Conservation (phyloP, 2,888 invertebrate genomes). For the Acronicta aceris region DNA sequence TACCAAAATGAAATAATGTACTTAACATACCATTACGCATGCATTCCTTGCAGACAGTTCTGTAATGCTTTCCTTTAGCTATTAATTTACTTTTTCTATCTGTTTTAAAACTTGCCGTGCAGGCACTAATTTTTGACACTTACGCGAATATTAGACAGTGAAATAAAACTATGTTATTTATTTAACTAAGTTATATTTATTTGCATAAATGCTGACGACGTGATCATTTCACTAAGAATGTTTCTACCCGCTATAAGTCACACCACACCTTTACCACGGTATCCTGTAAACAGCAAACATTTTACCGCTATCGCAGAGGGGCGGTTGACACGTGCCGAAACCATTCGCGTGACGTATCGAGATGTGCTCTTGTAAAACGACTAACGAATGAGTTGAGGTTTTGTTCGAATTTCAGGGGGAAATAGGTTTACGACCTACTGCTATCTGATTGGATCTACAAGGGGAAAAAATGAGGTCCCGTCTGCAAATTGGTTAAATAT, state of each 20-base stretch:
- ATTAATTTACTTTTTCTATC: too few relatives aligned
- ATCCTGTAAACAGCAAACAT: slow-evolving; percentile 77
- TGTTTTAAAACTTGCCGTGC: too few relatives aligned
- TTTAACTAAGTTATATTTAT: too few relatives aligned
- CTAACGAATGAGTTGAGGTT: slow-evolving; percentile 75
- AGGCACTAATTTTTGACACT: too few relatives aligned
- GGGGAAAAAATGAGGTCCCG: slow-evolving; percentile 17
- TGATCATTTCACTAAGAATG: too few relatives aligned
- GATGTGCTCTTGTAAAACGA: slow-evolving; percentile 76
- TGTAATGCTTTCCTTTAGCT: neutral
- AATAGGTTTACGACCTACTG: slow-evolving; percentile 55
- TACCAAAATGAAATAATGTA: too few relatives aligned
- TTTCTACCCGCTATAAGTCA: slow-evolving; percentile 30
- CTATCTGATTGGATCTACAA: slow-evolving; percentile 47
- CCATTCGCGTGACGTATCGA: slow-evolving; percentile 76
- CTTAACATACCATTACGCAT: too few relatives aligned
- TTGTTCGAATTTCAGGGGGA: slow-evolving; percentile 55
- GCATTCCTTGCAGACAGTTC: neutral
- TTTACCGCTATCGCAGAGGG: slow-evolving; percentile 68
- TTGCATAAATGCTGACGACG: too few relatives aligned
- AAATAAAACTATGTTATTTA: too few relatives aligned
- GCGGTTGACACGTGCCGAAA: slow-evolving; percentile 78
- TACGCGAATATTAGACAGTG: too few relatives aligned
- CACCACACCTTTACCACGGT: slow-evolving; percentile 55
- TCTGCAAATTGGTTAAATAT: slow-evolving; percentile 3